These are phyloP conservation scores for Gymnocephalus cernua DNA, from an alignment of 2,113 vertebrate species.

Conservation along the genomic window DNA sequence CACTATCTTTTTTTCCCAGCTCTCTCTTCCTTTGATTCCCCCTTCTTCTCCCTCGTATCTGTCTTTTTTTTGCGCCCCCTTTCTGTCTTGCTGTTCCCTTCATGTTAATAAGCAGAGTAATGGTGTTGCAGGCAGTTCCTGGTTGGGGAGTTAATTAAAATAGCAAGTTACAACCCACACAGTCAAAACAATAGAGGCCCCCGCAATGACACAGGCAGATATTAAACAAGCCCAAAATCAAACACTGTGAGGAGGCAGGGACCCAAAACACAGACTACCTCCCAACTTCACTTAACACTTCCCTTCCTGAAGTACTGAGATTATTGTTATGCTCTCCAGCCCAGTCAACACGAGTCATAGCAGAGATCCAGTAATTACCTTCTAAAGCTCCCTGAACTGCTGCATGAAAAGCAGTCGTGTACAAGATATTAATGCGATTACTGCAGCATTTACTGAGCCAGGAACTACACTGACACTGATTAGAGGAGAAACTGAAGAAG, in stretches of 20 bases:
- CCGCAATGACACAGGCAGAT: conserved; percentile 67
- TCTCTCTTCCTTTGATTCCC: conserved; percentile 57
- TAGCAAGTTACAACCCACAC: conserved; percentile 83
- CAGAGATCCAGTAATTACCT: conserved; percentile 57
- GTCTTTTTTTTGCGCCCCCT: conserved; percentile 39
- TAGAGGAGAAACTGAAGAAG: conserved; percentile 44
- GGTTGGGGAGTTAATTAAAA: conserved; percentile 86
- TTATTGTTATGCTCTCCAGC: conserved; percentile 50
- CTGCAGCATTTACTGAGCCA: conserved; percentile 43
- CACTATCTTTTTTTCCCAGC: conserved; percentile 53
- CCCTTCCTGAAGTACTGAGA: conserved; percentile 63
- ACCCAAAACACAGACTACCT: conserved; percentile 48
- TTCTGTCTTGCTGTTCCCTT: conserved; percentile 54
- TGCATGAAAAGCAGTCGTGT: conserved; percentile 44
- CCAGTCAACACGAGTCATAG: conserved; percentile 59
- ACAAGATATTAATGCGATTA: conserved; percentile 48
- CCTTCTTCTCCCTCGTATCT: conserved; percentile 38
- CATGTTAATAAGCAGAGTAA: conserved; percentile 77
- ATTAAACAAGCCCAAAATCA: conserved; percentile 82
- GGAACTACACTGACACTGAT: conserved; percentile 49
- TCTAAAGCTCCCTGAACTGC: conserved; percentile 41
- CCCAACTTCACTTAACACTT: conserved; percentile 28
- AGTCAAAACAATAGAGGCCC: conserved; percentile 82
- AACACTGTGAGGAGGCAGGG: conserved; percentile 61
- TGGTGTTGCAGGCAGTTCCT: conserved; percentile 72